Evolutionary conservation across 1,140 invertebrate genomes (phyloP), one percentile per base, ranked within the genome.

Genomic region (Aethina tumida): DNA sequence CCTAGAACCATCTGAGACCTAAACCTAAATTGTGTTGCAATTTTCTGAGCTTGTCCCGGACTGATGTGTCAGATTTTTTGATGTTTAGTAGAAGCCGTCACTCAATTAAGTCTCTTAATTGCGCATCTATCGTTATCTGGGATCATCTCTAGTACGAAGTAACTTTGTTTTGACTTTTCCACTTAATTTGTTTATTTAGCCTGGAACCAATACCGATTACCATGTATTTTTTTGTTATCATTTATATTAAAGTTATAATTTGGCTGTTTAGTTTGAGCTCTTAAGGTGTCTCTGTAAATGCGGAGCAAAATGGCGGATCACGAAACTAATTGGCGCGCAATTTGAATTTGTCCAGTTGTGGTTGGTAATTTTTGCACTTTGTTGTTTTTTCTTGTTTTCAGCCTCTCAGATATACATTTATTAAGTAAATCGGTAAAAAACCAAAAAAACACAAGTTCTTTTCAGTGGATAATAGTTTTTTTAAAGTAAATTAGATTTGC

Each of bases 271-370:
- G 19, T 26, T 38, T 28, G 18, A 19, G 21, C n/a, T n/a, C n/a
- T n/a, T n/a, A 41, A 41, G 30, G 18, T 34, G 35, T 33, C 25
- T 39, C 10, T 21, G 32, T 12, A 17, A 32, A 24, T 43, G 26
- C 43, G 46, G 53, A 52, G 54, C 52, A 59, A 59, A 59, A 59
- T 61, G 57, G 57, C 59, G 55, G 45, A 48, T 39, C 36, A 41
- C 27, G 43, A 39, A 39, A 18, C 35, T 15, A 33, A 41, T 47
- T 49, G 51, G 48, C 48, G 45, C 43, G 48, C 29, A 40, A 35
- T 50, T 53, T 28, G 36, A 50, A 47, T 45, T 39, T 25, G 25
- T 13, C 37, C 14, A 20, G 24, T 10, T 6, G 8, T 7, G 13
- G 17, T 17, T 25, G 22, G 19, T 31, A 29, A 13, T 14, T 26